A percentile compares a stretch with the other conserved stretches of the same genome.
phyloP scores from a whole-genome alignment of 2,797 vertebrate species.

The Enteromius anoplus region DNA sequence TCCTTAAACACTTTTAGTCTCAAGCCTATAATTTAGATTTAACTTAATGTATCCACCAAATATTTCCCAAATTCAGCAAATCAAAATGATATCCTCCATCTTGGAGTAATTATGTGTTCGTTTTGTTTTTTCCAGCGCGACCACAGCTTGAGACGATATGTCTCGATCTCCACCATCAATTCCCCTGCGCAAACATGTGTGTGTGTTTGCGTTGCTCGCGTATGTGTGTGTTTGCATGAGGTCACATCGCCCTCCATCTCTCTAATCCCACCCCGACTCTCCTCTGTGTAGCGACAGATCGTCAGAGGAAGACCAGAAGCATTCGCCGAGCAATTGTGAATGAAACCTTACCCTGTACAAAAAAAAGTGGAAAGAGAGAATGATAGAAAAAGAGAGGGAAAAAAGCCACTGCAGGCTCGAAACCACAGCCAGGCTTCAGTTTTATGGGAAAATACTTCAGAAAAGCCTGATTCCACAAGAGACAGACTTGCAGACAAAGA shows the following conservation, averaged over 20 bases:
- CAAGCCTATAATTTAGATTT: constrained; percentile 63
- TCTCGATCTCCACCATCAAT: constrained; percentile 50
- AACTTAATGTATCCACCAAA: constrained; percentile 57
- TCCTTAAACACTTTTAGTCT: constrained; percentile 54
- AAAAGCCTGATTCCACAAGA: constrained; percentile 57
- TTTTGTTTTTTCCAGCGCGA: constrained; percentile 57
- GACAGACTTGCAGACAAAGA: constrained; percentile 22
- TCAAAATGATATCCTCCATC: constrained; percentile 61
- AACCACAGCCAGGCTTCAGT: constrained; percentile 62
- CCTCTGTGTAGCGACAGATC: constrained; percentile 27
- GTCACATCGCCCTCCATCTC: constrained; percentile 46
- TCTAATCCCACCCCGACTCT: constrained; percentile 39
- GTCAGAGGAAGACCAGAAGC: constrained; percentile 54
- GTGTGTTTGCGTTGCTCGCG: constrained; percentile 33
- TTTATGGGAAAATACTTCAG: constrained; percentile 69
- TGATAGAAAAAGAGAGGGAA: constrained; percentile 35
- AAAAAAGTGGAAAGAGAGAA: constrained; percentile 42
- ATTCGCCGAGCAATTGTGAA: constrained; percentile 47
- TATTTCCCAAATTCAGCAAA: constrained; percentile 63
- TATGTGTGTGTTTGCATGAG: constrained; percentile 53
- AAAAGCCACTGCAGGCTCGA: constrained; percentile 43
- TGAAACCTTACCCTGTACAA: constrained; percentile 42
- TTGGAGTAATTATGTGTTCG: constrained; percentile 62
- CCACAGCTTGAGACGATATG: constrained; percentile 57
- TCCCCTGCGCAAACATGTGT: constrained; percentile 19